A percentile compares a stretch with the other conserved stretches of the same genome.
Evolutionary conservation across 2,113 vertebrate species (phyloP).

Genomic region (Petroica traversi): DNA sequence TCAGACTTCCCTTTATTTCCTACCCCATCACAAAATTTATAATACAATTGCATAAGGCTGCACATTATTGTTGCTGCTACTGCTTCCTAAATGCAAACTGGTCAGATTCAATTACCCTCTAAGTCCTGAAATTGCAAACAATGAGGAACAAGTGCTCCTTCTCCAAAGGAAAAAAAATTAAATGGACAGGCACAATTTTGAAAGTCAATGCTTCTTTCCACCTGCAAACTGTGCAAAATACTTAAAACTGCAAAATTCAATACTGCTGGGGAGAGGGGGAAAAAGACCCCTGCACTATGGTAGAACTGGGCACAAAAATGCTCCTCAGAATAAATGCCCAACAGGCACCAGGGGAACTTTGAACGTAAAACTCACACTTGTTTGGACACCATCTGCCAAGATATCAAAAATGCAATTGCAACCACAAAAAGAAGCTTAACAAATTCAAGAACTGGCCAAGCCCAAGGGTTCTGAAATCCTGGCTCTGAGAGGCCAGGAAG

Average conservation of each 20-base stretch:
- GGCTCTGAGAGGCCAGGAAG: neutral
- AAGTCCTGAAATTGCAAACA: neutral
- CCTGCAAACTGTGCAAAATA: neutral
- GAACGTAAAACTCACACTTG: constrained; percentile 41
- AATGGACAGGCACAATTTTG: neutral
- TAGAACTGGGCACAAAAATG: constrained; percentile 38
- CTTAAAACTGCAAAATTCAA: neutral
- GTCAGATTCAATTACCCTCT: neutral
- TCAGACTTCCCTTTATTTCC: neutral
- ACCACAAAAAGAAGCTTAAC: constrained; percentile 50
- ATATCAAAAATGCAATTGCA: constrained; percentile 62
- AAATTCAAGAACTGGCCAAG: constrained; percentile 47
- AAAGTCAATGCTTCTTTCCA: neutral
- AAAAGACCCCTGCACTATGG: neutral
- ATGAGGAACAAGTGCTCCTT: neutral
- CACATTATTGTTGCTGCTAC: neutral
- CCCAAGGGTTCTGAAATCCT: constrained; percentile 13
- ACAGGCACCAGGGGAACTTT: neutral
- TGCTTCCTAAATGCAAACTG: neutral
- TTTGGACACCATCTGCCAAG: constrained; percentile 59
- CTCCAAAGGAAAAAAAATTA: neutral
- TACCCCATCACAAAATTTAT: neutral
- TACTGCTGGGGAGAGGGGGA: neutral
- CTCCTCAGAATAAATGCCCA: constrained; percentile 33
- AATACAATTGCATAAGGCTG: neutral